phyloP scores from a whole-genome alignment of 92 coral and sea anemone species.

The Virgularia gustaviana region DNA sequence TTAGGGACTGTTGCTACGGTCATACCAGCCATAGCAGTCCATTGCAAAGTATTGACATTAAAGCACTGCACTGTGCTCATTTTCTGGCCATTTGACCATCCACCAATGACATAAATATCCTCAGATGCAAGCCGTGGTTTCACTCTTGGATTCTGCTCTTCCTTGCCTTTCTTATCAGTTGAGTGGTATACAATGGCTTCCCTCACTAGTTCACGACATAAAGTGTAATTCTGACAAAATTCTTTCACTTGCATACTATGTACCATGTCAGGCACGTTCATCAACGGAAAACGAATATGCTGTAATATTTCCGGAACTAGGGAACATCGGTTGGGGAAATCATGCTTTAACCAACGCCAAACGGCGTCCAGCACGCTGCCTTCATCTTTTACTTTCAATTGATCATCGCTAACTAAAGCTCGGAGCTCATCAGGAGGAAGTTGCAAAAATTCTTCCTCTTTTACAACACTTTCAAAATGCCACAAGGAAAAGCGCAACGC shows the following conservation, averaged over 20 bases:
- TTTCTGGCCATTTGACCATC: conserved; percentile 99
- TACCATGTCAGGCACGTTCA: conserved; percentile 75
- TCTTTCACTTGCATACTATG: conserved; percentile 61
- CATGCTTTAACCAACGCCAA: conserved; percentile 91
- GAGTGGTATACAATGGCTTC: conserved; percentile 86
- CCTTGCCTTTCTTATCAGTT: conserved; percentile 45
- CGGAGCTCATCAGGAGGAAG: conserved; percentile 79
- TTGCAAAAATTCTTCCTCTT: conserved; percentile 82
- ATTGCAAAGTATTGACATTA: conserved; percentile 91
- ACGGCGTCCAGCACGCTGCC: conserved; percentile 86
- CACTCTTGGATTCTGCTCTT: conserved; percentile 79
- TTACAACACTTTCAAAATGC: conserved; percentile 87
- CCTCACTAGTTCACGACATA: conserved; percentile 79
- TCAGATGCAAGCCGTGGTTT: conserved; percentile 99
- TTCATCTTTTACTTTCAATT: conserved; percentile 89
- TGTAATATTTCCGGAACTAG: conserved; percentile 82
- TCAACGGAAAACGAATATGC: conserved; percentile 82
- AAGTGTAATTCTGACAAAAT: conserved; percentile 65
- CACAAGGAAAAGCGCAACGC: conserved; percentile 84
- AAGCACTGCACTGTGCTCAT: conserved; percentile 98
- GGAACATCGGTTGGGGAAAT: conserved; percentile 63
- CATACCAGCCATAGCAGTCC: conserved; percentile 97
- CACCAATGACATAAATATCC: conserved; percentile 95
- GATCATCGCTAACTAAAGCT: conserved; percentile 71
- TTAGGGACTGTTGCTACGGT: conserved; percentile 91